Evolutionary conservation across 2,888 invertebrate genomes (phyloP).

Genomic region (Serripes groenlandicus): DNA sequence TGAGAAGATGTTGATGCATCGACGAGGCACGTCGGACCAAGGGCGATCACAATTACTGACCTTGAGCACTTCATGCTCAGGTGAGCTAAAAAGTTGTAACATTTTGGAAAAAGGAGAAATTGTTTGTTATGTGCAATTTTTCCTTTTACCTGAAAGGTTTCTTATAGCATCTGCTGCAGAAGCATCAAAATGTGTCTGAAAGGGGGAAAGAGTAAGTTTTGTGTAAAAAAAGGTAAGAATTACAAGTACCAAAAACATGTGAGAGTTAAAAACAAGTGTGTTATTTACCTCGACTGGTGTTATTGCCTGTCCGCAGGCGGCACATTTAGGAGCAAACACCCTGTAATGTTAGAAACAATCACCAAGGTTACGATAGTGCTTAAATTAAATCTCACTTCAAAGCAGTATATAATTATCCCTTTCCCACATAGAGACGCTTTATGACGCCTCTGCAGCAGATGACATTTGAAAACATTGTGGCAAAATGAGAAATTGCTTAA

Average conservation of each 20-base stretch:
- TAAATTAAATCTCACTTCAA: conserved; percentile 16
- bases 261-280: no score
- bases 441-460: not conserved
- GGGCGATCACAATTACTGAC: no score
- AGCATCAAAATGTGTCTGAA: not conserved
- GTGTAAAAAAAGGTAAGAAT: no score
- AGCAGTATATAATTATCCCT: not conserved
- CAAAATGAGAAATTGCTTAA: not conserved
- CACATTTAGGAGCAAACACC: conserved; percentile 99
- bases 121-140: not conserved
- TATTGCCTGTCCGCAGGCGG: conserved; percentile 96
- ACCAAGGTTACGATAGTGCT: conserved; percentile 16
- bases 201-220: not conserved
- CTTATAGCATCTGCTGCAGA: not conserved
- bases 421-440: no score
- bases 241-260: no score
- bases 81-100: no score
- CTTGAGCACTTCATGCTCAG: no score
- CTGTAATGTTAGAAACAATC: conserved; percentile 87
- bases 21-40: no score
- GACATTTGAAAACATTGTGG: not conserved
- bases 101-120: not conserved
- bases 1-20: no score
- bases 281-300: conserved; percentile 94
- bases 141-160: not conserved